A percentile compares a stretch with the other conserved stretches of the same genome.
Conservation (phyloP, 2,113 vertebrate genomes). For the Grammomys dolichurus region DNA sequence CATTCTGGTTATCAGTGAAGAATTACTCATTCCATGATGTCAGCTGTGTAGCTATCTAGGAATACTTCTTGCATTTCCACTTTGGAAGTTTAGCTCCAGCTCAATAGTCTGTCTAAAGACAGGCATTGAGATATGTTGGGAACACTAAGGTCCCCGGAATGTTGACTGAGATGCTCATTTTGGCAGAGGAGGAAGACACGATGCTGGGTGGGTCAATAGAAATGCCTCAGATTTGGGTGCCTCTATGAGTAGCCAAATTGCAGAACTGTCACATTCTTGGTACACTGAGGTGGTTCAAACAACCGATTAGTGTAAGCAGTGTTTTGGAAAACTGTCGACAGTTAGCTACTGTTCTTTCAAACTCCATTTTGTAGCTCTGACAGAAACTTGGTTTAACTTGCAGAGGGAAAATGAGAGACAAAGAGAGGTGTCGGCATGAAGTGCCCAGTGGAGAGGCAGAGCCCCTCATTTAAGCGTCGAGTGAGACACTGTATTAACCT, state of each 20-base stretch:
- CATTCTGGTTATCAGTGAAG: not conserved
- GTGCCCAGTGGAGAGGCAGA: conserved; percentile 71
- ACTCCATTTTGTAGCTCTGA: conserved; percentile 79
- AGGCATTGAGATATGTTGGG: not conserved
- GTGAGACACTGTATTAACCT: conserved; percentile 90
- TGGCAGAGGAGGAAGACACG: not conserved
- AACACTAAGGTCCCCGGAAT: conserved; percentile 7
- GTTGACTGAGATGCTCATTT: conserved; percentile 18
- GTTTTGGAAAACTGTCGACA: conserved; percentile 83
- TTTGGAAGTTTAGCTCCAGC: conserved; percentile 8
- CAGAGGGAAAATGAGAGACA: conserved; percentile 75
- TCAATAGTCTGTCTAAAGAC: not conserved
- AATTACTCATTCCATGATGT: not conserved
- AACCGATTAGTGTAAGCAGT: conserved; percentile 69
- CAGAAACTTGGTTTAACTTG: conserved; percentile 85
- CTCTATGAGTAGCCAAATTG: conserved; percentile 54
- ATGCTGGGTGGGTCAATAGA: conserved; percentile 29
- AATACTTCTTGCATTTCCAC: conserved; percentile 34
- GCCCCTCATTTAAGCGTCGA: conserved; percentile 86
- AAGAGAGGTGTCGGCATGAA: conserved; percentile 81
- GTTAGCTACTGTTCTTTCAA: conserved; percentile 83
- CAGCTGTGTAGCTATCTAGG: conserved; percentile 31
- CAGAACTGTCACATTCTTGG: conserved; percentile 66
- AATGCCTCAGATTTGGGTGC: conserved; percentile 53
- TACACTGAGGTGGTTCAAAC: conserved; percentile 68